A percentile compares a stretch with the other conserved stretches of the same genome.
Conservation (phyloP, 2,888 invertebrate species). For the Homarus gammarus region DNA sequence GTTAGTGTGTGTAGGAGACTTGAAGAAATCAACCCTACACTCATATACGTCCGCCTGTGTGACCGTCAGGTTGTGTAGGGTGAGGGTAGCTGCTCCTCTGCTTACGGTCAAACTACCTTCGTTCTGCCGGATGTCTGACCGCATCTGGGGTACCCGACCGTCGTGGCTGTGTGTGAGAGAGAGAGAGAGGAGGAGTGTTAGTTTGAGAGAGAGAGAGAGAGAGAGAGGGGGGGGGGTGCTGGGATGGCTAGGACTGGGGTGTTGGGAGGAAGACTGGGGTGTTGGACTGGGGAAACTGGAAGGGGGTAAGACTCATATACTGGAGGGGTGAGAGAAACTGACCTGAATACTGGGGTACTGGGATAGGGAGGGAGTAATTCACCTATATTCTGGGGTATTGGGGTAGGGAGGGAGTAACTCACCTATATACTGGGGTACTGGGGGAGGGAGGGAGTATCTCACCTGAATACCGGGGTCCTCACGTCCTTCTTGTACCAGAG, state of each 20-base stretch:
- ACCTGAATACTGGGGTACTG: too few species aligned
- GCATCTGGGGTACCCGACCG: slow-evolving; percentile 60
- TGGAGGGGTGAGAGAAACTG: too few species aligned
- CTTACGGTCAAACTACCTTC: slow-evolving; percentile 51
- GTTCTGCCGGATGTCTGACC: slow-evolving; percentile 47
- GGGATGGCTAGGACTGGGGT: too few species aligned
- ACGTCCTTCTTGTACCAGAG: slow-evolving; percentile 70
- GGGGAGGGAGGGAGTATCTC: slow-evolving; percentile 15
- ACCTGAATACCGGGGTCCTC: slow-evolving; percentile 70
- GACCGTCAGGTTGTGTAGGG: slow-evolving; percentile 47
- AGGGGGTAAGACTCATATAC: too few species aligned
- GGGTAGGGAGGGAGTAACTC: not conserved
- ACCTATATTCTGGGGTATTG: slow-evolving; percentile 6
- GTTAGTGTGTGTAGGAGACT: slow-evolving; percentile 73
- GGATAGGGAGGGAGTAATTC: not conserved
- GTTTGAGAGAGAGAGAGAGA: not conserved
- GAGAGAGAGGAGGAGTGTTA: not conserved
- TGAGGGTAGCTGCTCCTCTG: slow-evolving; percentile 58
- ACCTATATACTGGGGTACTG: slow-evolving; percentile 6
- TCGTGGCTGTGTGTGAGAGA: slow-evolving; percentile 47
- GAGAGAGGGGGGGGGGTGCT: too few species aligned
- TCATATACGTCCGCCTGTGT: slow-evolving; percentile 69
- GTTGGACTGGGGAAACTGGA: too few species aligned
- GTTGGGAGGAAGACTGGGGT: too few species aligned
- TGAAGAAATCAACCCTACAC: slow-evolving; percentile 74